Evolutionary conservation across 2,797 vertebrate species (phyloP), one percentile per base, ranked within the genome.

Genomic region (Mergus octosetaceus): DNA sequence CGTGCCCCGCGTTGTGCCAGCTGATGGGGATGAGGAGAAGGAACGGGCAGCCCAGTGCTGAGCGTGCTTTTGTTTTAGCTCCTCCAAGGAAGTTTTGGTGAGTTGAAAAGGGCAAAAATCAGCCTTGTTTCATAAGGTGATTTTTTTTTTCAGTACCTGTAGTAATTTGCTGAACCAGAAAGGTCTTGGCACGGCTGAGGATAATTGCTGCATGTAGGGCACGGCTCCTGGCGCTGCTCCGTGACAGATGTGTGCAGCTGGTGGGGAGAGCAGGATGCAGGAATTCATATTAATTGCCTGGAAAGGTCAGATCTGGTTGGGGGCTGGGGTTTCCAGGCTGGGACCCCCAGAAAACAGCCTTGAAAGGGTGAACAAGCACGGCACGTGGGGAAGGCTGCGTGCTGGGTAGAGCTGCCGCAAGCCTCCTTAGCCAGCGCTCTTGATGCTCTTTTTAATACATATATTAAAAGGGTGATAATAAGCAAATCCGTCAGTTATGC

Each of bases 391-490:
- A 69, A 72, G 68, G 74, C 87, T 73, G 77, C 74, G 58, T 7
- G 4, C 77, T 34, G 74, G 60, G 79, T 9, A 64, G 65, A 80
- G 65, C 87, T 28, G 60, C 83, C 18, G 64, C 73, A 11, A 82
- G 82, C 89, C 17, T 24, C 87, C 8, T 0, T 1, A 93, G 78
- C 88, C 16, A 30, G 32, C 0, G 2, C 92, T 94, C 86, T 92
- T 77, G 93, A 79, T 92, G 92, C 89, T 96, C 87, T 90, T 97
- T 94, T 87, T 95, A 96, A 95, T 95, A 89, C 89, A 39, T 80
- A 66, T 95, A 96, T 95, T 95, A 96, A 96, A 97, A 95, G 96
- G 91, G 90, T 92, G 96, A 95, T 96, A 96, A 96, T 96, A 96
- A 96, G 89, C 91, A 94, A 97, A 97, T 96, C 94, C 85, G 70